Percentiles rank a stretch among this genome's conserved stretches.
These are phyloP conservation scores for Gadopsis marmoratus DNA, from an alignment of 2,797 vertebrate species.

Conservation along the genomic window DNA sequence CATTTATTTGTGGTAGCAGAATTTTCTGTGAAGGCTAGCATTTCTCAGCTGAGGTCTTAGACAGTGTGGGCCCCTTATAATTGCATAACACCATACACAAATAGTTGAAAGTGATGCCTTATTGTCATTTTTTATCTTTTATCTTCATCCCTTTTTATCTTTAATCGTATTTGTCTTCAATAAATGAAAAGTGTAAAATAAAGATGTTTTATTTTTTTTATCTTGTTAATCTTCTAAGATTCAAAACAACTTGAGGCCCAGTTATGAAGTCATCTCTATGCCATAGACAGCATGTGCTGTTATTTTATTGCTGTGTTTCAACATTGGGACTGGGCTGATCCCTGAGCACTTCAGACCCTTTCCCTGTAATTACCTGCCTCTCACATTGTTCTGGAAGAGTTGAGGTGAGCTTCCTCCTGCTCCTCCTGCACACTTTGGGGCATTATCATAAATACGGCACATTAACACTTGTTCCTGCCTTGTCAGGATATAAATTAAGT, in stretches of 20 bases:
- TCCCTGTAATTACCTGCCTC: conserved; percentile 85
- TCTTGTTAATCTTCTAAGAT: conserved; percentile 25
- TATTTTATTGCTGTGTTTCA: conserved; percentile 68
- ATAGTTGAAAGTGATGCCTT: conserved; percentile 2
- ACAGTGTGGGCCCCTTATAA: conserved; percentile 17
- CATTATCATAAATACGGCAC: conserved; percentile 99
- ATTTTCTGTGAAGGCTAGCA: conserved; percentile 79
- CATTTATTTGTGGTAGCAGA: conserved; percentile 75
- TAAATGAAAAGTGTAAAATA: background rate
- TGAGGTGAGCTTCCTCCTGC: conserved; percentile 83
- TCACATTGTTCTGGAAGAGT: conserved; percentile 81
- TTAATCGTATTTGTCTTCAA: conserved; percentile 1
- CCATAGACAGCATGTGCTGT: conserved; percentile 26
- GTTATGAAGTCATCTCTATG: conserved; percentile 43
- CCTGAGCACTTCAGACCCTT: conserved; percentile 72
- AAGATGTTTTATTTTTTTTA: conserved; percentile 17
- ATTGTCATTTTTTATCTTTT: conserved; percentile 8
- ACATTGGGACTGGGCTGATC: conserved; percentile 69
- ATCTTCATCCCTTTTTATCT: conserved; percentile 1
- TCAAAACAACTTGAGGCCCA: conserved; percentile 32
- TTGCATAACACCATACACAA: conserved; percentile 38
- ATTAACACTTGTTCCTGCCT: conserved; percentile 99
- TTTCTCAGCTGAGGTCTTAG: conserved; percentile 71
- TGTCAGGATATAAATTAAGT: conserved; percentile 99
- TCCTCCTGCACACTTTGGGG: conserved; percentile 86